These are phyloP conservation scores for Pseudochirops corinnae DNA, from an alignment of 2,797 vertebrate species.

Conservation along the genomic window DNA sequence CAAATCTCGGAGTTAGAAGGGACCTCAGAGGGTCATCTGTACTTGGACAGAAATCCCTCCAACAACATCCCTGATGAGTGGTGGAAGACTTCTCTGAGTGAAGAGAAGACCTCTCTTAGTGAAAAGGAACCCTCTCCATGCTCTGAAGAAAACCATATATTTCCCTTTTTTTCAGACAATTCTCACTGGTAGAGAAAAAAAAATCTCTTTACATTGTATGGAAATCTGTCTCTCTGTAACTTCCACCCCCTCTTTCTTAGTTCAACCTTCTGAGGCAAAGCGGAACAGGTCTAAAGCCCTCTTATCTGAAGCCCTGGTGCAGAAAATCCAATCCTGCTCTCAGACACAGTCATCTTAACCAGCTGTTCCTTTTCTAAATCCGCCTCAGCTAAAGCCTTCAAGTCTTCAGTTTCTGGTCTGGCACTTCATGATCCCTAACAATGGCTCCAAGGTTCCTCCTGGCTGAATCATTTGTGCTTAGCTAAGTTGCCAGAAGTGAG, in stretches of 20 bases:
- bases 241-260: neutral
- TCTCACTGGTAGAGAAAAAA: neutral
- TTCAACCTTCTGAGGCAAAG: neutral
- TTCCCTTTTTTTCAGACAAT: neutral
- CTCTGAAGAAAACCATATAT: neutral
- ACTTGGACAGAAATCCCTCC: neutral
- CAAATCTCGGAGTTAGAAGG: neutral
- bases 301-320: neutral
- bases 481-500: neutral
- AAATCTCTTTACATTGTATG: neutral
- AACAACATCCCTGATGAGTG: neutral
- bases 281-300: neutral
- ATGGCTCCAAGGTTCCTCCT: neutral
- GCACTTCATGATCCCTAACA: neutral
- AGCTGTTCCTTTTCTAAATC: neutral
- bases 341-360: neutral
- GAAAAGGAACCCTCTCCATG: neutral
- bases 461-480: neutral
- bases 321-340: slow-evolving; percentile 9
- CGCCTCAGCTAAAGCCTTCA: neutral
- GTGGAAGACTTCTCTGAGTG: neutral
- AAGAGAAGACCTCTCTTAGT: neutral
- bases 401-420: neutral
- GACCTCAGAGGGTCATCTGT: neutral
- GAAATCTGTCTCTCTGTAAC: neutral